Evolutionary conservation across 2,888 invertebrate species (phyloP).

Genomic region (Brachynemurus nebulosus): DNA sequence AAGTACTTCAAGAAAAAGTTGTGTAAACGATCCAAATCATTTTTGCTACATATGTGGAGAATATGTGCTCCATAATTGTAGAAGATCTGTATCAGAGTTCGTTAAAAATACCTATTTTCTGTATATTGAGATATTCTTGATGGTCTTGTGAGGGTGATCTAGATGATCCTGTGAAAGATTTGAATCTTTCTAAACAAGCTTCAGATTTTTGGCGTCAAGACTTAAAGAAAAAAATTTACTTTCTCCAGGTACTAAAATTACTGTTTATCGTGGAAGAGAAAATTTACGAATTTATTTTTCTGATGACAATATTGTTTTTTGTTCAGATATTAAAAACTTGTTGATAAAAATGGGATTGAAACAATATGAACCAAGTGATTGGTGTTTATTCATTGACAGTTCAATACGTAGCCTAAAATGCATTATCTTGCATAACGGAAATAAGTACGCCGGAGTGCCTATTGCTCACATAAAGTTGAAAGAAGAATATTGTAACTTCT

Average conservation of each 20-base stretch:
- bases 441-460: too few species aligned
- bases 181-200: constrained; percentile 17
- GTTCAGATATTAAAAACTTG: background rate
- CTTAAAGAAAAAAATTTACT: constrained; percentile 16
- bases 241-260: constrained; percentile 9
- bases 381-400: too few species aligned
- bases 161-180: constrained; percentile 18
- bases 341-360: background rate
- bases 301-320: background rate
- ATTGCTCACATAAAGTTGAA: too few species aligned
- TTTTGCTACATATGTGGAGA: background rate
- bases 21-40: background rate
- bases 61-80: background rate
- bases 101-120: background rate
- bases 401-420: too few species aligned
- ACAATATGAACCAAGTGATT: too few species aligned
- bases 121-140: constrained; percentile 8
- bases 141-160: constrained; percentile 16
- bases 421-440: too few species aligned
- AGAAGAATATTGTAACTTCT: too few species aligned
- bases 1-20: too few species aligned
- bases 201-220: constrained; percentile 15
- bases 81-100: background rate
- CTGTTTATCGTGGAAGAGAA: constrained; percentile 10
- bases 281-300: background rate